Evolutionary conservation across 1,140 invertebrate genomes (phyloP), one percentile per base, ranked within the genome.

Genomic region (Homalodisca vitripennis): DNA sequence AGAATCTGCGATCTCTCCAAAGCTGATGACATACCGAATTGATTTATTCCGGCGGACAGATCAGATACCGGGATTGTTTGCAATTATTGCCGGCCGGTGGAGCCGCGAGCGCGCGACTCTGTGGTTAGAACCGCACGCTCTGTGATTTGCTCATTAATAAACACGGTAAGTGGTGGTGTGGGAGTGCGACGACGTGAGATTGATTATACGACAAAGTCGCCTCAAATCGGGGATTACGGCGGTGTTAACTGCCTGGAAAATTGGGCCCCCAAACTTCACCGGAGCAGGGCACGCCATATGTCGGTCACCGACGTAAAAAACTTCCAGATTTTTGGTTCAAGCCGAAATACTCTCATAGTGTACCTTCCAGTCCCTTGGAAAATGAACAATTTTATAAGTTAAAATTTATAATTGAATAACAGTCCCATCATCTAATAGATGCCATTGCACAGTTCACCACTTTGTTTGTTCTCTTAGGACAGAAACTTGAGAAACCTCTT

Each of bases 131-230:
- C 6, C 6, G 3, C 48, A 24, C 13, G n/a, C 55, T 60, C 55
- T 60, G 27, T 60, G 55, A 30, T 60, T 60, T 27, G 27, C 55
- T 60, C 55, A 60, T 60, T 60, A 60, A 60, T 60, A 60, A 60
- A 60, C 55, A 60, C 55, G 55, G 26, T 27, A 60, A 13, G 26
- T 6, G 48, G 48, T 12, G 48, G 17, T 53, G 48, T 12, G 48
- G 48, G 22, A 13, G 24, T 6, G 29, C 22, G 14, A 12, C 48
- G 34, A 51, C 48, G n/a, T n/a, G n/a, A n/a, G 34, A 27, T 30
- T 60, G 55, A 60, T 60, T 60, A 60, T 60, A 60, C 24, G 27
- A 60, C 55, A 3, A 30, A 22, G 55, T 60, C 26, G 12, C 48
- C 48, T 22, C 6, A 22, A 53, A 17, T 22, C 20, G 24, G 55